Evolutionary conservation across 2,797 vertebrate genomes (phyloP).

Genomic region (Epinephelus malabaricus): DNA sequence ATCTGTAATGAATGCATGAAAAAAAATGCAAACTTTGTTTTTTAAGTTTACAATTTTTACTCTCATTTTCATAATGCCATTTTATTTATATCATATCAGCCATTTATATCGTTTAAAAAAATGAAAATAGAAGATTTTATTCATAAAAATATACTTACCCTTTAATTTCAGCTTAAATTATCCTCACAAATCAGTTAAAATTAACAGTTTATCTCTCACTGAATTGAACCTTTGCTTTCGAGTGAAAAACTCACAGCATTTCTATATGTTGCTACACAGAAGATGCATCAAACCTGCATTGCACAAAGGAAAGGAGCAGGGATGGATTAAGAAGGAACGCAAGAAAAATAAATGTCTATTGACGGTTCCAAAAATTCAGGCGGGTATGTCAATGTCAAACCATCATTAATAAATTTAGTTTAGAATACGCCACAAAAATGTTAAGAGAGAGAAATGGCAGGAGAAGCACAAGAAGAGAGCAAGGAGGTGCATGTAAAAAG

Average conservation of each 20-base stretch:
- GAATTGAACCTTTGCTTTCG: not conserved
- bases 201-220: not conserved
- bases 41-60: not conserved
- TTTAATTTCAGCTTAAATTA: not conserved
- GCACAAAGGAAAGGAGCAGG: not conserved
- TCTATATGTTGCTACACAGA: not conserved
- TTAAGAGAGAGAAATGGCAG: not conserved
- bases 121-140: too few species aligned
- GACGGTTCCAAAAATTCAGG: not conserved
- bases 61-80: not conserved
- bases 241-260: not conserved
- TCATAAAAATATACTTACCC: not conserved
- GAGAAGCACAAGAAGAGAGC: slow-evolving; percentile 6
- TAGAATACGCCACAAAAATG: not conserved
- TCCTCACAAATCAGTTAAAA: not conserved
- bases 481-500: not conserved
- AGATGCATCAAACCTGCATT: not conserved
- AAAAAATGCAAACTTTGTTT: not conserved
- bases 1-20: too few species aligned
- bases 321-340: not conserved
- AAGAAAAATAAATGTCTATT: not conserved
- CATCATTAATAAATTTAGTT: not conserved
- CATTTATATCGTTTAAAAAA: not conserved
- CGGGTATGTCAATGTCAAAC: not conserved
- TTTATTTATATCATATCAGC: not conserved